A percentile compares a stretch with the other conserved stretches of the same genome.
These are phyloP conservation scores for Merluccius polli DNA, from an alignment of 2,797 vertebrate genomes.

Conservation along the genomic window DNA sequence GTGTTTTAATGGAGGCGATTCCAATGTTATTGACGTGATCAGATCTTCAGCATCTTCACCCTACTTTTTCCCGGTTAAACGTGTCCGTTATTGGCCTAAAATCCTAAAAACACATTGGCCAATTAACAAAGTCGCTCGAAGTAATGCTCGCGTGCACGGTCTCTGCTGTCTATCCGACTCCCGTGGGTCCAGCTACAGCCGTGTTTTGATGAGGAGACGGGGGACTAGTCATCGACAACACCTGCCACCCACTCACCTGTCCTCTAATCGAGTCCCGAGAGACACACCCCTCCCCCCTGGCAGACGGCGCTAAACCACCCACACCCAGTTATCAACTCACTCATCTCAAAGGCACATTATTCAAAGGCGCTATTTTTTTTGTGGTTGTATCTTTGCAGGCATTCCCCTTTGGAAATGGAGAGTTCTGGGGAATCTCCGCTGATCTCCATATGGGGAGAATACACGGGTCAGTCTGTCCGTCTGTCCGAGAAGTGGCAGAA, in stretches of 20 bases:
- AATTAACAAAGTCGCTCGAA: no score
- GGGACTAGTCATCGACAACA: background rate
- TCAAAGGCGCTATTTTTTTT: background rate
- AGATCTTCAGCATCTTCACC: no score
- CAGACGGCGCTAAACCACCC: background rate
- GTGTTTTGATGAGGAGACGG: background rate
- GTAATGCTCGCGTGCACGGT: no score
- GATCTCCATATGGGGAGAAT: constrained; percentile 74
- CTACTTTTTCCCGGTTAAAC: no score
- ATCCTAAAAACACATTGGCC: no score
- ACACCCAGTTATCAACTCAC: background rate
- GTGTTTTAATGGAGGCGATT: no score
- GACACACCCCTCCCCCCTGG: background rate
- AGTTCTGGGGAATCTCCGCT: constrained; percentile 68
- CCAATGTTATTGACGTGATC: no score
- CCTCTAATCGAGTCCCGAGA: background rate
- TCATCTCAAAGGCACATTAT: background rate
- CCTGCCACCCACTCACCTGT: background rate
- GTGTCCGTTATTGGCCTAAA: no score
- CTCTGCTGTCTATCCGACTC: background rate
- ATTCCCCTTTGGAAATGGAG: constrained; percentile 54
- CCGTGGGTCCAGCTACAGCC: background rate
- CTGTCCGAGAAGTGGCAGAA: background rate
- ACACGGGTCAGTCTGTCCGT: constrained; percentile 63
- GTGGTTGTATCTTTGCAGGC: constrained; percentile 41